Conservation (phyloP, 2,113 vertebrate species). For the Dolichotis patagonum region DNA sequence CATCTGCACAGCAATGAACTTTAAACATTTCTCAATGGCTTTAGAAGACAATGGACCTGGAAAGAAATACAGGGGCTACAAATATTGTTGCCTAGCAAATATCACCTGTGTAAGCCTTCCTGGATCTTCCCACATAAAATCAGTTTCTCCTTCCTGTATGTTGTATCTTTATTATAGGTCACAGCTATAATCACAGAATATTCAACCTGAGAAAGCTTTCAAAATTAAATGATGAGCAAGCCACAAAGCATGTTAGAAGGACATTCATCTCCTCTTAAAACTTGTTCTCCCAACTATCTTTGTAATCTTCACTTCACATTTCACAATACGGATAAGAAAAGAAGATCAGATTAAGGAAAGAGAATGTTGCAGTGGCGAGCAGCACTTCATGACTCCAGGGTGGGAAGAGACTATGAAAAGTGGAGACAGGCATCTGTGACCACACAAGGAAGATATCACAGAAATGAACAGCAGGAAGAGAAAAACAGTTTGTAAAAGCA, state of each 20-base stretch:
- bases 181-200: background rate
- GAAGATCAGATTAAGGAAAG: background rate
- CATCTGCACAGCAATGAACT: background rate
- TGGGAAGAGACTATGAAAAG: rapidly evolving
- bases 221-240: background rate
- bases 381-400: background rate
- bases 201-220: background rate
- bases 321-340: background rate
- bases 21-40: conserved; percentile 43
- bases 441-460: rapidly evolving
- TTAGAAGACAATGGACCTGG: background rate
- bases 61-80: background rate
- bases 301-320: background rate
- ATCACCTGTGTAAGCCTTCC: background rate
- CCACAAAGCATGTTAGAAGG: background rate
- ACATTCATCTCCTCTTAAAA: background rate
- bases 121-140: background rate
- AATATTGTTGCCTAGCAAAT: background rate
- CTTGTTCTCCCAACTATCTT: background rate
- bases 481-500: background rate
- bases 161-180: background rate
- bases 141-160: background rate
- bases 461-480: rapidly evolving
- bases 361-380: rapidly evolving
- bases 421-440: no score